Percentiles rank a stretch among this genome's conserved stretches.
phyloP scores from a whole-genome alignment of 2,113 vertebrate genomes.

The Rhynchomys soricoides region DNA sequence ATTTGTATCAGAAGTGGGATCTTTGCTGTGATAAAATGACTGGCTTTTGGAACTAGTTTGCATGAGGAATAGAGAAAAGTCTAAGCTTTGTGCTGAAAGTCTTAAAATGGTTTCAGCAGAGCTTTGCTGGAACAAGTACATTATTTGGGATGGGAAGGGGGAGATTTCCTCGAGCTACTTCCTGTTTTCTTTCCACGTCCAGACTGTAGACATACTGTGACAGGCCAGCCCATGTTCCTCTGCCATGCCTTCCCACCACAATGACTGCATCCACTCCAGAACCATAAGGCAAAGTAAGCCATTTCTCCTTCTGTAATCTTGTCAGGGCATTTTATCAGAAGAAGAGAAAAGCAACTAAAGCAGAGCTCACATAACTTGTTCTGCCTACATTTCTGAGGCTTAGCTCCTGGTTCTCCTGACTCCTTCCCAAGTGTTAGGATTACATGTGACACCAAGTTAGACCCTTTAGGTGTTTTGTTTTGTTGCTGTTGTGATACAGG shows the following conservation, averaged over 20 bases:
- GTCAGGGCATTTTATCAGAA: not conserved
- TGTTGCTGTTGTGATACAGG: not conserved
- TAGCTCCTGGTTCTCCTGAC: not conserved
- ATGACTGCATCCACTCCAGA: not conserved
- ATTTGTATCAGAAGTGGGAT: not conserved
- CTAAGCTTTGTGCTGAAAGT: not conserved
- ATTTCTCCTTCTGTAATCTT: not conserved
- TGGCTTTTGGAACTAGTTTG: not conserved
- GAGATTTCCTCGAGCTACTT: not conserved
- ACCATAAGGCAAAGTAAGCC: not conserved
- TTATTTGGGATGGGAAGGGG: not conserved
- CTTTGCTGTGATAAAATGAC: not conserved
- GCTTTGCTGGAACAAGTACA: not conserved
- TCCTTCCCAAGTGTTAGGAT: not conserved
- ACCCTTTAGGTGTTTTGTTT: not conserved
- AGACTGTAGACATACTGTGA: not conserved
- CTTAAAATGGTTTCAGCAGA: too few species aligned
- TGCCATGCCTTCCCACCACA: not conserved
- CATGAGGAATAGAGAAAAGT: not conserved
- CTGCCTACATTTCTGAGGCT: not conserved
- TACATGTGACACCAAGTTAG: not conserved
- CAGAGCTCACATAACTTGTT: too few species aligned
- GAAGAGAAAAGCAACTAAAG: not conserved
- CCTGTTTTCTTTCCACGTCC: not conserved
- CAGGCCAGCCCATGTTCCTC: not conserved